A percentile compares a stretch with the other conserved stretches of the same genome.
Evolutionary conservation across 2,113 vertebrate genomes (phyloP).

Genomic region (Corythaeola cristata): DNA sequence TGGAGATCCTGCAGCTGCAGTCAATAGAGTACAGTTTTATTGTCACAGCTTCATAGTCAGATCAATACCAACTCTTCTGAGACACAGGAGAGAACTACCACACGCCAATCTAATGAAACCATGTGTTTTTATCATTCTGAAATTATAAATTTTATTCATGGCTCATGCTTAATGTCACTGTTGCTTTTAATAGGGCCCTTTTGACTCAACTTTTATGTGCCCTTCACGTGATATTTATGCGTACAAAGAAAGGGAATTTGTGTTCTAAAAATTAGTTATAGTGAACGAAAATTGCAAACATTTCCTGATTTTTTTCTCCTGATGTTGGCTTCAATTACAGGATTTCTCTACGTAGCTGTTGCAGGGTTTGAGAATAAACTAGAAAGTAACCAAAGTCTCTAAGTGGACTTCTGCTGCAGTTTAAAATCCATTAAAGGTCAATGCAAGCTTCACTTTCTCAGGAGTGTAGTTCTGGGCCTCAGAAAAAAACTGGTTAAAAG

Average conservation of each 20-base stretch:
- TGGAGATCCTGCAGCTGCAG: constrained; percentile 85
- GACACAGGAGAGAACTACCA: constrained; percentile 38
- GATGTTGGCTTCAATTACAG: constrained; percentile 9
- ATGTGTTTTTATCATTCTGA: constrained; percentile 67
- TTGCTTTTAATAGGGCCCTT: constrained; percentile 10
- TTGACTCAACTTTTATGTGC: constrained; percentile 25
- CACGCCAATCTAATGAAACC: constrained; percentile 64
- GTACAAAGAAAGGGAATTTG: constrained; percentile 16
- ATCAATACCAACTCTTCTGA: constrained; percentile 81
- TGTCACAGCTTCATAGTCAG: constrained; percentile 79
- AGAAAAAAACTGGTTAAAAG: neutral
- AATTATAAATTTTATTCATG: constrained; percentile 56
- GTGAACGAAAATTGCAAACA: constrained; percentile 41
- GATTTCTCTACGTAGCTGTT: neutral
- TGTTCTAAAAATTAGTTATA: constrained; percentile 30
- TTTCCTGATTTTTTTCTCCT: constrained; percentile 17
- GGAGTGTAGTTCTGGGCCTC: neutral
- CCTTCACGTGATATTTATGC: neutral
- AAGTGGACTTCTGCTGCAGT: neutral
- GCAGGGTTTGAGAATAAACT: neutral
- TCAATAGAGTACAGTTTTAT: constrained; percentile 90
- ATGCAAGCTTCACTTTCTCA: neutral
- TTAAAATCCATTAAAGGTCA: neutral
- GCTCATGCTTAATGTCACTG: constrained; percentile 46
- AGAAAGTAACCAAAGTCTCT: neutral